These are phyloP conservation scores for Pangasianodon hypophthalmus DNA, from an alignment of 2,113 vertebrate genomes.

Conservation along the genomic window DNA sequence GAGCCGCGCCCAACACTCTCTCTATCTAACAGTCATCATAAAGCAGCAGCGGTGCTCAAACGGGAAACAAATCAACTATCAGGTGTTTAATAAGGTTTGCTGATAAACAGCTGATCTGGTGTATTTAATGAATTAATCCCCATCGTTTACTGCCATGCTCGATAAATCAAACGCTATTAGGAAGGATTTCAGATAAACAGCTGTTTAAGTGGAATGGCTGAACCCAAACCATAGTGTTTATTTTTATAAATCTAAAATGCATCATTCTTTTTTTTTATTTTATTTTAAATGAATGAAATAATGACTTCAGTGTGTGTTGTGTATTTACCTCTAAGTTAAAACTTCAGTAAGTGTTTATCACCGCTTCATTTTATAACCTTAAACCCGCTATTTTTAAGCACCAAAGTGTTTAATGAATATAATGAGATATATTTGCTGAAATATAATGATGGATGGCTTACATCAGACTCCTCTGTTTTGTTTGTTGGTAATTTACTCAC, in stretches of 20 bases:
- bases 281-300: neutral
- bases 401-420: neutral
- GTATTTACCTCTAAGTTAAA: neutral
- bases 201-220: neutral
- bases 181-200: neutral
- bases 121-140: neutral
- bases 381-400: neutral
- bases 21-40: neutral
- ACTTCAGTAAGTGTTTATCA: neutral
- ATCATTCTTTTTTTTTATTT: neutral
- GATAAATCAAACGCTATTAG: neutral
- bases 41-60: neutral
- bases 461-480: neutral
- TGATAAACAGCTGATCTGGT: neutral
- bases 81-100: neutral
- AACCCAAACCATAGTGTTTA: neutral
- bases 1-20: neutral
- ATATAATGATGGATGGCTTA: neutral
- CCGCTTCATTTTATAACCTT: neutral
- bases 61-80: neutral
- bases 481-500: neutral
- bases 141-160: neutral
- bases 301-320: neutral
- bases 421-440: neutral
- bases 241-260: neutral